Evolutionary conservation across 2,113 vertebrate species (phyloP), one percentile per base, ranked within the genome.

Genomic region (Lepisosteus osseus): DNA sequence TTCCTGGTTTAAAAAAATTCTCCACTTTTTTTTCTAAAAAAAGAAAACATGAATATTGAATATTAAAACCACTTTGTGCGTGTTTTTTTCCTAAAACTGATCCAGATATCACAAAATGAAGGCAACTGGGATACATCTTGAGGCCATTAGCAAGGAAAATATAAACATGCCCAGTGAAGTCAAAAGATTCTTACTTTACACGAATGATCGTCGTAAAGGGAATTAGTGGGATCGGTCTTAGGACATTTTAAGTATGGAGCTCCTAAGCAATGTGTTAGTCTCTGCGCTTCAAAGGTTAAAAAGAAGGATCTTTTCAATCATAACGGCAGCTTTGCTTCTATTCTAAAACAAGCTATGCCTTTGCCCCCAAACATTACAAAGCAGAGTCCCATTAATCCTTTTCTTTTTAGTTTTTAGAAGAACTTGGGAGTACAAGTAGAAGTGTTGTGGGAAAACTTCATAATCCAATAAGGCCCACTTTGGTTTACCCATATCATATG

Each of bases 271-370:
- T 12, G 40, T 42, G 42, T 65, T 65, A 17, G 56, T 61, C 44
- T 51, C 44, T 15, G 42, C 14, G 40, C 68, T 15, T 42, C 43
- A 47, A 47, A 59, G 17, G n/a, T 41, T 8, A 5, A 44, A 54
- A 61, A 59, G 54, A 54, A 13, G 41, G 42, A 61, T 47, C 11
- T 12, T 41, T 43, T n/a, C 54, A 70, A 42, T 65, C 73, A 59
- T 69, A 74, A 69, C 54, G 57, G 41, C 17, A 13, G 68, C 68
- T 74, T 74, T 44, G 55, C 66, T 62, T 68, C 40, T 74, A 9
- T 17, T 55, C 57, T 42, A 9, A 1, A 29, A 29, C 29, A 29
- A 29, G 29, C 29, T 29, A 29, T 1, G 29, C 29, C 29, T 29
- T 29, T 29, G 29, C 29, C 29, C 29, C 29, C 29, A 29, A 29